Evolutionary conservation across 2,113 vertebrate species (phyloP).

Genomic region (Pedionomus torquatus): DNA sequence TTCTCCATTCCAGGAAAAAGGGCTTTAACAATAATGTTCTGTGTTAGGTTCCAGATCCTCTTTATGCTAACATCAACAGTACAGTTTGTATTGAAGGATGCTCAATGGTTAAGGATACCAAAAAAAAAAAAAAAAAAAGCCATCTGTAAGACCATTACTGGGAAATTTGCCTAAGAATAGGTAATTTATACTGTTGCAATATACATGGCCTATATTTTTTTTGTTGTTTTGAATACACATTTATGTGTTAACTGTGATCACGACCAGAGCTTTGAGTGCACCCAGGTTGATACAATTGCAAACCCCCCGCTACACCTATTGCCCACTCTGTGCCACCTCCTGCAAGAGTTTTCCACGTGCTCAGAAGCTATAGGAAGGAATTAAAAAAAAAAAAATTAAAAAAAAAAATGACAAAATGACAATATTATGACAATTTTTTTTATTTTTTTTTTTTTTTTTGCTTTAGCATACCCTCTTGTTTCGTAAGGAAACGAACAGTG

Average conservation of each 20-base stretch:
- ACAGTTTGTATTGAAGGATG: not conserved
- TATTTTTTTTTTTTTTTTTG: too few relatives aligned
- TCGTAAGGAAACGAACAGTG: accelerated
- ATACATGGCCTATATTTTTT: not conserved
- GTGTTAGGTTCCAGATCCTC: not conserved
- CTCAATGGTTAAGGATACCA: not conserved
- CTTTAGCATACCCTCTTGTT: not conserved
- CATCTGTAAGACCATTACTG: not conserved
- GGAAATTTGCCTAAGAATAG: not conserved
- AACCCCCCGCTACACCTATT: too few relatives aligned
- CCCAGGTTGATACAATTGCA: accelerated
- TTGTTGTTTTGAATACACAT: not conserved
- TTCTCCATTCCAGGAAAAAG: not conserved
- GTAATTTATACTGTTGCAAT: not conserved
- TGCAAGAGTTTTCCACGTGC: not conserved
- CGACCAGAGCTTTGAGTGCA: not conserved
- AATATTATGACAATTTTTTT: too few relatives aligned
- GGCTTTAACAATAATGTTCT: not conserved
- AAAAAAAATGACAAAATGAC: too few relatives aligned
- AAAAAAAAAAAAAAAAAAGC: not conserved
- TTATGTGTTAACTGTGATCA: not conserved
- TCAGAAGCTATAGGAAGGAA: not conserved
- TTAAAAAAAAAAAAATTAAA: not conserved
- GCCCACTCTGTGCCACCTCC: not conserved
- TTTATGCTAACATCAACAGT: not conserved